Base-by-base conservation (phyloP, 2,113 vertebrate species). In the Bubo scandiacus region DNA sequence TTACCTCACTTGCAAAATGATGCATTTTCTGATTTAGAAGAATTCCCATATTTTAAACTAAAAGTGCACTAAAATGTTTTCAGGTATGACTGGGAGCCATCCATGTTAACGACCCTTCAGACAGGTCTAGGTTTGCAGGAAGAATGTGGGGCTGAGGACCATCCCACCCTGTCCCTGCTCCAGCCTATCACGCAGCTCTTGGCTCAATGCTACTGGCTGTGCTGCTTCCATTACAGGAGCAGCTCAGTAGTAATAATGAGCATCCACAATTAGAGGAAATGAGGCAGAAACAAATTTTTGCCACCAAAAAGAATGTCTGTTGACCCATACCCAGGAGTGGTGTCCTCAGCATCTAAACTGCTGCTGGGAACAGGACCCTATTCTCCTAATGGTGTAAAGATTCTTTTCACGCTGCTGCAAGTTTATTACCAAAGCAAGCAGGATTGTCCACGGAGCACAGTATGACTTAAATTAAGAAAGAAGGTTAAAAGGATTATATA, bases 141-240 rank as follows among this genome's bases (percentile, higher is more conserved):
- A 77, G 55, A 84, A 68, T 1, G 1, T 4, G 13, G 40, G 27
- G 25, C 27, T 54, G 32, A 62, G 55, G 23, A 74, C 25, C 19
- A 54, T 27, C 21, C 30, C 13, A 5, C 9, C n/a, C 6, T 2
- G 1, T 40, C 20, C 59, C 40, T 74, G 3, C n/a, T 32, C 36
- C 36, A 57, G 51, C 36, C 23, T 27, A 42, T 55, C 79, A 63
- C 38, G 23, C 47, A 72, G 1, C 14, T 6, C 32, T 65, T 1
- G 0, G 16, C 47, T 77, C n/a, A 12, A 38, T 6, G 10, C 23
- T 36, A 20, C 30, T 1, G 0, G 54, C 59, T 42, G 11, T 36
- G 25, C 49, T 88, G 43, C 55, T 34, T 71, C 36, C 62, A 49
- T 10, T 63, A 49, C 7, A 23, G 29, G 12, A 72, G 29, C 32